phyloP scores from a whole-genome alignment of 1,140 invertebrate genomes.

The Palaemon carinicauda region DNA sequence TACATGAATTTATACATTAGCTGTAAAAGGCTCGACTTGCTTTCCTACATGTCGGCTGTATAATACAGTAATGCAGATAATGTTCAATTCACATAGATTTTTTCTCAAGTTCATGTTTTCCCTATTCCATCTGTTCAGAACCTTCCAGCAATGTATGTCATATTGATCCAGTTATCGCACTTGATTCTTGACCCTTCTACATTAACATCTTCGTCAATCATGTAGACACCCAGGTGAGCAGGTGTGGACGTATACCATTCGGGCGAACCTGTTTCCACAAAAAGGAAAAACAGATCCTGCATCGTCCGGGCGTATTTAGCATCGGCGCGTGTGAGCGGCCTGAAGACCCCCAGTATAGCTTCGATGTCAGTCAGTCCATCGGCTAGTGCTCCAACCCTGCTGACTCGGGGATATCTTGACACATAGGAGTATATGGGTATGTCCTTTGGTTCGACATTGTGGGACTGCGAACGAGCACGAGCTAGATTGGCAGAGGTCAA shows the following conservation, averaged over 20 bases:
- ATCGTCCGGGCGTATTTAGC: slow-evolving; percentile 78
- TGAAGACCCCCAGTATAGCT: slow-evolving; percentile 80
- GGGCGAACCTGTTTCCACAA: slow-evolving; percentile 71
- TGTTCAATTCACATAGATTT: too few species aligned
- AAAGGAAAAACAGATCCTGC: slow-evolving; percentile 83
- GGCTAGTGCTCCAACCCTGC: slow-evolving; percentile 63
- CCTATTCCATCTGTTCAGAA: background rate
- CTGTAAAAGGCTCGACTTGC: too few species aligned
- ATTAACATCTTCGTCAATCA: background rate
- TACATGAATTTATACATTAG: too few species aligned
- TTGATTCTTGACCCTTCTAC: slow-evolving; percentile 10
- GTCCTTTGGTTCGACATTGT: slow-evolving; percentile 24
- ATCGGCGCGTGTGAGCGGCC: slow-evolving; percentile 75
- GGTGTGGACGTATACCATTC: slow-evolving; percentile 64
- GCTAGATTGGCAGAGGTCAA: slow-evolving; percentile 68
- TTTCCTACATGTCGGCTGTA: too few species aligned
- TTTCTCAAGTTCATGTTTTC: too few species aligned
- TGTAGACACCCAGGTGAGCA: slow-evolving; percentile 50
- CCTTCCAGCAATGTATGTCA: slow-evolving; percentile 15
- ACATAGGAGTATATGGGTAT: slow-evolving; percentile 41
- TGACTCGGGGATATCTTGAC: slow-evolving; percentile 14
- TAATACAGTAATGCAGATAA: too few species aligned
- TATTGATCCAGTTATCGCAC: slow-evolving; percentile 37
- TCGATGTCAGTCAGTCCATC: slow-evolving; percentile 76
- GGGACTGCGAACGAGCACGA: slow-evolving; percentile 59